A percentile compares a stretch with the other conserved stretches of the same genome.
phyloP scores from a whole-genome alignment of 2,888 invertebrate genomes.

The Cheiracanthium punctorium region DNA sequence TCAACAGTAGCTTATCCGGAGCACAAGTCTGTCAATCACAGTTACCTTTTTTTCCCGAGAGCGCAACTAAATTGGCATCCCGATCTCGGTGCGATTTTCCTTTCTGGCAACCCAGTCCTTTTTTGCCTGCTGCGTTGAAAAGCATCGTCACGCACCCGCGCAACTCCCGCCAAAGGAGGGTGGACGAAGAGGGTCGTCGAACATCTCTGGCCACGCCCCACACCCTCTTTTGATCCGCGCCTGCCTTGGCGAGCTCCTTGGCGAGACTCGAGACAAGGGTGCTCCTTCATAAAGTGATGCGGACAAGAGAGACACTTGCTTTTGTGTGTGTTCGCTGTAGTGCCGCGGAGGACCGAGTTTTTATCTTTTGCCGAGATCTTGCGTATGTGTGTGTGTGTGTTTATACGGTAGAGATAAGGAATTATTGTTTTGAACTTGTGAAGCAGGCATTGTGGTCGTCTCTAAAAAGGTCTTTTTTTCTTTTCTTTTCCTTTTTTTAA shows the following conservation, averaged over 20 bases:
- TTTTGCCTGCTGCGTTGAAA: slow-evolving; percentile 38
- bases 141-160: slow-evolving; percentile 35
- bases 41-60: no score
- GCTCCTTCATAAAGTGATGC: slow-evolving; percentile 29
- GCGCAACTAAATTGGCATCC: background rate
- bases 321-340: slow-evolving; percentile 29
- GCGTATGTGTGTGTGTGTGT: slow-evolving; percentile 10
- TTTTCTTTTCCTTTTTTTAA: no score
- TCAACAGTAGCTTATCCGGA: no score
- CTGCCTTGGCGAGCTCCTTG: slow-evolving; percentile 50
- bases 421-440: slow-evolving; percentile 48
- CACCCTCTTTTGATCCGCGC: slow-evolving; percentile 1
- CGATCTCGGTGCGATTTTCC: background rate
- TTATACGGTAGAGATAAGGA: slow-evolving; percentile 55
- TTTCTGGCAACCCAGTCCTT: slow-evolving; percentile 31
- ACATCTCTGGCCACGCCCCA: slow-evolving; percentile 33
- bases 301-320: slow-evolving; percentile 9
- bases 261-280: slow-evolving; percentile 27
- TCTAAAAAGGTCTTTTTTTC: slow-evolving; percentile 37
- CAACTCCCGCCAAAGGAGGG: slow-evolving; percentile 52
- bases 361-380: slow-evolving; percentile 38
- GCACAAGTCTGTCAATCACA: no score
- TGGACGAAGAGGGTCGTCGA: slow-evolving; percentile 12
- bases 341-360: slow-evolving; percentile 41
- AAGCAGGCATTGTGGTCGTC: slow-evolving; percentile 59